Evolutionary conservation across 2,797 vertebrate species (phyloP), one percentile per base, ranked within the genome.

Genomic region (Diceros bicornis): DNA sequence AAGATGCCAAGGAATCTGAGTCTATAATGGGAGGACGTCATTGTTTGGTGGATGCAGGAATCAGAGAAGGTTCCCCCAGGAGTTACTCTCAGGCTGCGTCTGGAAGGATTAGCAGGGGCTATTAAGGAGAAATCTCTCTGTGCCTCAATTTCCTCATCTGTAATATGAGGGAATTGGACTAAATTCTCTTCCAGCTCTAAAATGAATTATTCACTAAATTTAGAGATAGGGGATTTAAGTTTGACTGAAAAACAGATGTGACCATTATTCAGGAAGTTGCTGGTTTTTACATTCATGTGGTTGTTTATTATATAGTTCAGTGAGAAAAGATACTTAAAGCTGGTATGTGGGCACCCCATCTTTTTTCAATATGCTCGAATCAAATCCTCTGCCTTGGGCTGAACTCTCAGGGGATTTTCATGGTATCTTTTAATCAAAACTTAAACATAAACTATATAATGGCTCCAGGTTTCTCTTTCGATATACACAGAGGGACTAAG

Each of bases 351-450:
- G 95, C 55, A 96, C 78, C 82, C n/a, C 18, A 96, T 97, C 68
- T 89, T 84, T 98, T 98, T 94, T 86, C 98, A 98, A 55, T 97
- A 68, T 98, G 96, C 75, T 95, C 59, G 87, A 3, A 94, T 97
- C 81, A 96, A 97, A 96, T 94, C 29, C 37, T 92, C 29, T 91
- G 92, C 72, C 74, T 95, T 96, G 69, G 17, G 16, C 78, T 79
- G 34, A 62, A 79, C 21, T 88, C 92, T 94, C 84, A 9, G 86
- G 94, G 69, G 94, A 95, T 81, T 96, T 94, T 85, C 86, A 95
- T 95, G 77, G 44, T 92, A 93, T 97, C 97, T 97, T 97, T 97
- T 96, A 97, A 98, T 98, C 95, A 97, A 96, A 98, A 97, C 69
- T 86, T 74, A 78, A 96, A 69, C 94, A 91, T 62, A 97, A 95